Base-by-base conservation (phyloP, 1,140 invertebrate species). In the Drosophila azteca region DNA sequence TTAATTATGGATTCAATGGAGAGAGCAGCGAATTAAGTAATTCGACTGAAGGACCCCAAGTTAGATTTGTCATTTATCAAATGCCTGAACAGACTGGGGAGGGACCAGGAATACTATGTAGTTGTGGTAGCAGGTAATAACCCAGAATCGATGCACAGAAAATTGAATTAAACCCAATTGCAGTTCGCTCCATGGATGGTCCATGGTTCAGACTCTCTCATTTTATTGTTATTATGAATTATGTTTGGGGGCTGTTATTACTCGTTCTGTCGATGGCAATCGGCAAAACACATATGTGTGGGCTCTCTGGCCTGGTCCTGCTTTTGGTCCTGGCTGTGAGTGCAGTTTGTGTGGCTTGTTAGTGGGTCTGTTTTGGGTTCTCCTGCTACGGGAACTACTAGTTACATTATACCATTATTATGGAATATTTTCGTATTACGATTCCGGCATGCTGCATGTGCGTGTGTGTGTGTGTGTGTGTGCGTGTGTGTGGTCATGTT, bases 391-490 rank as follows among this genome's bases (percentile, higher is more conserved):
- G 13, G 35, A 13, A 39, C 70, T 62, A 70, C 77, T 83, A 84
- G 84, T 83, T 83, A 83, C 80, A 84, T 83, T 84, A 67, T 76
- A 60, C 60, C 80, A 67, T 60, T 83, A 83, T 74, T 79, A 69
- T 63, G 76, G 46, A 74, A 72, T 61, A 79, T 82, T 75, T 79
- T 70, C 60, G 61, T 53, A 70, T 71, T 71, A 67, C 68, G 53
- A 78, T 82, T 69, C 66, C 62, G 50, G 39, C 11, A 8, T 44
- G 55, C 9, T 5, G 22, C 8, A 54, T 26, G 65, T 45, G 51
- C 17, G 31, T n/a, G 39, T 43, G 39, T 53, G 55, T 44, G 53
- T 46, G 53, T 55, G 55, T 50, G 83, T n/a, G 31, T n/a, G 39
- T 43, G 39, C 49, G 55, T 44, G 53, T 46, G 53, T 55, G 55